phyloP scores from a whole-genome alignment of 2,888 invertebrate species.

The Leucophenga montana region DNA sequence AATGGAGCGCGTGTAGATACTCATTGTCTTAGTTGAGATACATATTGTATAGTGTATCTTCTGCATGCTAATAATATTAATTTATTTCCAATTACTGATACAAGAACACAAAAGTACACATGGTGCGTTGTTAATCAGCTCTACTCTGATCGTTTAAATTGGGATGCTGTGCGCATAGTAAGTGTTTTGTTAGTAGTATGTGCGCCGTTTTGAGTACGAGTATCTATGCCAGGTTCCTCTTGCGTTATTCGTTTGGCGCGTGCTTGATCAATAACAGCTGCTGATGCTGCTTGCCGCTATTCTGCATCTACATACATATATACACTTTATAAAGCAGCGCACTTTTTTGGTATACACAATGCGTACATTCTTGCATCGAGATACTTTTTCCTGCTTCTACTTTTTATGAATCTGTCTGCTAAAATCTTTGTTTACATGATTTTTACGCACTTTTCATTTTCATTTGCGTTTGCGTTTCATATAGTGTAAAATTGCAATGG shows the following conservation, averaged over 20 bases:
- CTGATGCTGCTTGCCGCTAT: slow-evolving; percentile 37
- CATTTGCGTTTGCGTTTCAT: not conserved
- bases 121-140: not conserved
- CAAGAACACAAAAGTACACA: slow-evolving; percentile 4
- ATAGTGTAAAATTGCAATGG: slow-evolving; percentile 16
- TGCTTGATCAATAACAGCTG: slow-evolving; percentile 45
- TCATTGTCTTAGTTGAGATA: slow-evolving; percentile 46
- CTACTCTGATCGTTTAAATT: not conserved
- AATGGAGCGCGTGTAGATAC: slow-evolving; percentile 48
- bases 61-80: slow-evolving; percentile 23
- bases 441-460: slow-evolving; percentile 1
- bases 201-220: no score
- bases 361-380: slow-evolving; percentile 27
- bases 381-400: not conserved
- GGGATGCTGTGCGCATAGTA: not conserved
- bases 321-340: slow-evolving; percentile 19
- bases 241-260: slow-evolving; percentile 19
- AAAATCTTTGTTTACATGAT: not conserved
- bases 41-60: not conserved
- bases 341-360: slow-evolving; percentile 3
- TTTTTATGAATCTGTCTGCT: slow-evolving; percentile 26
- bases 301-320: slow-evolving; percentile 15
- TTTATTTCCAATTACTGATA: slow-evolving; percentile 19
- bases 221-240: not conserved
- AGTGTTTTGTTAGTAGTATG: not conserved